A percentile compares a stretch with the other conserved stretches of the same genome.
phyloP scores from a whole-genome alignment of 2,113 vertebrate genomes.

The Crotalus tigris region DNA sequence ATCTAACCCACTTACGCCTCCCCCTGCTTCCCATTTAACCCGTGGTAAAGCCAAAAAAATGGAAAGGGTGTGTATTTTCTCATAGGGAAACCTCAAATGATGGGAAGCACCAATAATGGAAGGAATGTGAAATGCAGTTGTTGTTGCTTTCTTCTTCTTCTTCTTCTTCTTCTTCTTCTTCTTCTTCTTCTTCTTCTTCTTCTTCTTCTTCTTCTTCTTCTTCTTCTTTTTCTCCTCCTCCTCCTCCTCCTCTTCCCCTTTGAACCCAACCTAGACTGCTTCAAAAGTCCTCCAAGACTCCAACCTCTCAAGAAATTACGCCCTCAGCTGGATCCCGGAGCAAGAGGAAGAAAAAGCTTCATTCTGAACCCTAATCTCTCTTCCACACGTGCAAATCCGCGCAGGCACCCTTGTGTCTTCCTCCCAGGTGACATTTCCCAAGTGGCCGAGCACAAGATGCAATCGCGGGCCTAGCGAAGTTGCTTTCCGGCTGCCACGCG shows the following conservation, averaged over 20 bases:
- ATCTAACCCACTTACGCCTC: not conserved
- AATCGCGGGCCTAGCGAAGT: not conserved
- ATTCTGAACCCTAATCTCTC: not conserved
- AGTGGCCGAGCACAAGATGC: fast-evolving
- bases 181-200: no score
- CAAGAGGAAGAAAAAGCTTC: not conserved
- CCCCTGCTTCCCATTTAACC: not conserved
- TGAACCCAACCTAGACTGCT: not conserved
- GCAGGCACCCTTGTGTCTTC: not conserved
- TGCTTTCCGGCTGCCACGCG: not conserved
- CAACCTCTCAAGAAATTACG: not conserved
- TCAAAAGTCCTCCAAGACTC: not conserved
- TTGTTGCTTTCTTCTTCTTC: not conserved
- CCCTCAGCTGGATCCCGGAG: no score
- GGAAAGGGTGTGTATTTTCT: not conserved
- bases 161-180: no score
- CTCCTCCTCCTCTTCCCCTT: no score
- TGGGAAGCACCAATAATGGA: not conserved
- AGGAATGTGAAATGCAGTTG: not conserved
- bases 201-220: no score
- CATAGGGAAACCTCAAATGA: not conserved
- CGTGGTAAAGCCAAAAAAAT: not conserved
- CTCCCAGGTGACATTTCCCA: not conserved
- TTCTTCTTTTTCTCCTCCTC: no score
- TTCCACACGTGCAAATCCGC: not conserved